These are phyloP conservation scores for Gastracanthus pulcherrimus DNA, from an alignment of 2,888 invertebrate species.

Conservation along the genomic window DNA sequence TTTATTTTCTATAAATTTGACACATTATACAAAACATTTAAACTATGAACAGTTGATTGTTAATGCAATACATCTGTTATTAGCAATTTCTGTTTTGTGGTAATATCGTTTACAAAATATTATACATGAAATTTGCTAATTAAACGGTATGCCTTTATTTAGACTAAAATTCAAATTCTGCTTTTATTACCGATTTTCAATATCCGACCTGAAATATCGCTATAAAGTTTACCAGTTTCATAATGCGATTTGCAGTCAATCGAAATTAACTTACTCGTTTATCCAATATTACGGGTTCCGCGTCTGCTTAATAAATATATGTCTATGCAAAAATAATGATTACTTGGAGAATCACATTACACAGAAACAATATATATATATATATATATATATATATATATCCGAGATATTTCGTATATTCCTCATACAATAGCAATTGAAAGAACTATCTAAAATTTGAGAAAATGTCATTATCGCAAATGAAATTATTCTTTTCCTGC, in stretches of 20 bases:
- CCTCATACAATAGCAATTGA: too few relatives aligned
- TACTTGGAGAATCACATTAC: constrained; percentile 1
- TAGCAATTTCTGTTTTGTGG: background rate
- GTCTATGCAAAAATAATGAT: background rate
- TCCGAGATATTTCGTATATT: too few relatives aligned
- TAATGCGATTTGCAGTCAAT: constrained; percentile 38
- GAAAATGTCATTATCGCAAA: too few relatives aligned
- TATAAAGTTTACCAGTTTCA: constrained; percentile 29
- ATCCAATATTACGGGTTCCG: constrained; percentile 25
- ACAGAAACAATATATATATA: too few relatives aligned
- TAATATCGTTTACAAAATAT: background rate
- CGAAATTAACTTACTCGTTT: constrained; percentile 8
- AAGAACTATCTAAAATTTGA: too few relatives aligned
- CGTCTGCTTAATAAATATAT: background rate
- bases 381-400: too few relatives aligned
- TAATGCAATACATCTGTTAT: too few relatives aligned
- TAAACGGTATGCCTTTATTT: constrained; percentile 28
- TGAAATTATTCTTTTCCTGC: too few relatives aligned
- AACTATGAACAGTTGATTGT: too few relatives aligned
- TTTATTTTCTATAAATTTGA: too few relatives aligned
- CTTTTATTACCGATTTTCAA: constrained; percentile 49
- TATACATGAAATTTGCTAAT: constrained; percentile 26
- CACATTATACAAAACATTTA: too few relatives aligned
- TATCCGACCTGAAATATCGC: constrained; percentile 36
- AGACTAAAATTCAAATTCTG: constrained; percentile 17